Evolutionary conservation across 2,797 vertebrate genomes (phyloP), one percentile per base, ranked within the genome.

Genomic region (Nannoperca australis): DNA sequence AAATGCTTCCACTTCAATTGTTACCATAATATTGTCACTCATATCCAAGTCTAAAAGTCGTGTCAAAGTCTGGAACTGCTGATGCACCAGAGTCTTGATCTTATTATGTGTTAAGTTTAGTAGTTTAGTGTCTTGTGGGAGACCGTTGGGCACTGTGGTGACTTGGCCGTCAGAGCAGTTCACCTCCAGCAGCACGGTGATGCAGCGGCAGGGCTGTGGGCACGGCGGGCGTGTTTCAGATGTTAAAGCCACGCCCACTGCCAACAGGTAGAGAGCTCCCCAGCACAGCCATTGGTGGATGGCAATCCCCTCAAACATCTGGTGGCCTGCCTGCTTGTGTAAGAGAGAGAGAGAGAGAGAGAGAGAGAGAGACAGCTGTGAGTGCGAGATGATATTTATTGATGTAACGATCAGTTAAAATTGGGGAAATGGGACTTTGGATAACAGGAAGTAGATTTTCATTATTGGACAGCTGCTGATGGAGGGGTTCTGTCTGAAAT

Each of bases 11-110:
- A 91, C 94, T 65, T 96, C 95, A 1, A 96, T 85, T 30, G 85
- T 36, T 1, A 81, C 82, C 56, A 96, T 76, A 34, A 91, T 58
- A 81, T 96, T 98, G 70, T 96, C 86, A 61, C 95, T 97, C 73
- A 97, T 88, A 89, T 97, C 96, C 82, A 98, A 89, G 54, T 97
- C 94, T 45, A 77, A 87, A 40, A 97, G 93, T 36, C 89, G 92
- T 10, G 84, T 82, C 34, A 97, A 82, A 8, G 89, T 85, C 4
- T 85, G 90, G 30, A 98, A 96, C 93, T 95, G 95, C 20, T 92
- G 90, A 5, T 62, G 91, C 47, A 84, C 85, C n/a, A 97, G 83
- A 15, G 88, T 93, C 87, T 94, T 94, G 36, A 98, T 90, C 3
- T 69, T 89, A 75, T 97, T 98, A 8, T 92, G 89, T 18, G 95